phyloP scores from a whole-genome alignment of 2,113 vertebrate genomes.

The Hemibagrus wyckioides region DNA sequence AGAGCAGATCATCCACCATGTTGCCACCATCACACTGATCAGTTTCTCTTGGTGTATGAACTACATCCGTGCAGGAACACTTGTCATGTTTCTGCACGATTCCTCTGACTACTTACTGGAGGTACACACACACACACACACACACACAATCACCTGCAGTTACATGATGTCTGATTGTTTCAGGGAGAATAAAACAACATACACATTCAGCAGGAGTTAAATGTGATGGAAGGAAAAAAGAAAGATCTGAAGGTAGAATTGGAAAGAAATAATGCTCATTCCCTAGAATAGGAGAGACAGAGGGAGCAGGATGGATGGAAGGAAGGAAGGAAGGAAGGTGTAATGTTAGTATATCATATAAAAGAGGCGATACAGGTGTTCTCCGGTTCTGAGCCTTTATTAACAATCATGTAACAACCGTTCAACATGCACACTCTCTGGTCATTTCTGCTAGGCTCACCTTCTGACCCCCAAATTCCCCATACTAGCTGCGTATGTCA shows the following conservation, averaged over 20 bases:
- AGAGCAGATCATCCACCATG: conserved; percentile 92
- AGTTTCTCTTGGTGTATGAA: conserved; percentile 97
- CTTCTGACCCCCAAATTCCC: too few relatives aligned
- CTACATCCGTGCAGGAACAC: conserved; percentile 89
- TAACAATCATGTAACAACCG: too few relatives aligned
- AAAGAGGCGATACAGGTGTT: too few relatives aligned
- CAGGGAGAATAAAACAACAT: background rate
- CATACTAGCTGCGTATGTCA: too few relatives aligned
- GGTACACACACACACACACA: conserved; percentile 68
- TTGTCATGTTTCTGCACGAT: conserved; percentile 93
- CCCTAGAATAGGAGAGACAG: too few relatives aligned
- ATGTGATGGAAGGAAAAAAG: background rate
- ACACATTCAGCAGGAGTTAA: background rate
- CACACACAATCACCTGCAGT: background rate
- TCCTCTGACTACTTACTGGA: conserved; percentile 90
- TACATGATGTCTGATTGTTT: background rate
- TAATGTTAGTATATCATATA: too few relatives aligned
- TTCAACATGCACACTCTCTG: too few relatives aligned
- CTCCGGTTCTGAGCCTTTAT: too few relatives aligned
- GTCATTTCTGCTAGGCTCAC: too few relatives aligned
- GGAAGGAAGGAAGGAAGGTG: too few relatives aligned
- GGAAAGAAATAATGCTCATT: too few relatives aligned
- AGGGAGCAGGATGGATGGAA: background rate
- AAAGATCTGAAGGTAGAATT: background rate
- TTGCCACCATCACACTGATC: conserved; percentile 92